A percentile compares a stretch with the other conserved stretches of the same genome.
These are phyloP conservation scores for Theonella swinhoei DNA, from an alignment of 37 sponge, comb jelly and placozoan genomes.

Conservation along the genomic window DNA sequence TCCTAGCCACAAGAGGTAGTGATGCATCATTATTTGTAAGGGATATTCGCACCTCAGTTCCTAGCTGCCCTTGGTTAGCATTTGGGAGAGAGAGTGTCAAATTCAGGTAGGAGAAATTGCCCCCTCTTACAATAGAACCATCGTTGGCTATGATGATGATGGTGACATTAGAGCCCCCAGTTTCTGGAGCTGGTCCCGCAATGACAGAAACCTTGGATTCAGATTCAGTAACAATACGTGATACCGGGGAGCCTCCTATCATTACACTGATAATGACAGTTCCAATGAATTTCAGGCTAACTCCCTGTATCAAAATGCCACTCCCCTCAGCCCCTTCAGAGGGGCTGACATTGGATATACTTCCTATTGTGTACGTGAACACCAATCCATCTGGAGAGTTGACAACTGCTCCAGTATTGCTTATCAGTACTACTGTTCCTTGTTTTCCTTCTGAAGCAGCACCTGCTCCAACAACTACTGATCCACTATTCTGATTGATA, in stretches of 20 bases:
- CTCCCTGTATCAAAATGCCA: slow-evolving; percentile 57
- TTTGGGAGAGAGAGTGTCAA: slow-evolving; percentile 44
- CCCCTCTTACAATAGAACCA: slow-evolving; percentile 49
- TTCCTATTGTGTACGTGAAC: slow-evolving; percentile 62
- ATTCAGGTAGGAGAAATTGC: slow-evolving; percentile 47
- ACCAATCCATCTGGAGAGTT: slow-evolving; percentile 7
- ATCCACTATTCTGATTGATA: not conserved
- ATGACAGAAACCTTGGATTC: slow-evolving; percentile 44
- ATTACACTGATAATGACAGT: slow-evolving; percentile 29
- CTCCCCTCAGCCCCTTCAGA: slow-evolving; percentile 55
- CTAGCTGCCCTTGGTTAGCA: slow-evolving; percentile 51
- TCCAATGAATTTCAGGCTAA: not conserved
- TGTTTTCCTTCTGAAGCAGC: not conserved
- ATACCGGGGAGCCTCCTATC: slow-evolving; percentile 58
- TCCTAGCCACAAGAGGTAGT: not conserved
- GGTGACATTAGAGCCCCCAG: slow-evolving; percentile 2
- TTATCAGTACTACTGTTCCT: slow-evolving; percentile 42
- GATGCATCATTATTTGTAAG: slow-evolving; percentile 8
- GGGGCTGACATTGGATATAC: slow-evolving; percentile 43
- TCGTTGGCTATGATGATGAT: slow-evolving; percentile 56
- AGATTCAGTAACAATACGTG: slow-evolving; percentile 44
- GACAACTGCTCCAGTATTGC: slow-evolving; percentile 55
- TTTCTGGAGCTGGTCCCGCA: slow-evolving; percentile 66
- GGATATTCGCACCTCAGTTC: slow-evolving; percentile 33
- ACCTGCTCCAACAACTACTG: slow-evolving; percentile 50